These are phyloP conservation scores for Ateles fusciceps DNA, from an alignment of 2,797 vertebrate species.

Conservation along the genomic window DNA sequence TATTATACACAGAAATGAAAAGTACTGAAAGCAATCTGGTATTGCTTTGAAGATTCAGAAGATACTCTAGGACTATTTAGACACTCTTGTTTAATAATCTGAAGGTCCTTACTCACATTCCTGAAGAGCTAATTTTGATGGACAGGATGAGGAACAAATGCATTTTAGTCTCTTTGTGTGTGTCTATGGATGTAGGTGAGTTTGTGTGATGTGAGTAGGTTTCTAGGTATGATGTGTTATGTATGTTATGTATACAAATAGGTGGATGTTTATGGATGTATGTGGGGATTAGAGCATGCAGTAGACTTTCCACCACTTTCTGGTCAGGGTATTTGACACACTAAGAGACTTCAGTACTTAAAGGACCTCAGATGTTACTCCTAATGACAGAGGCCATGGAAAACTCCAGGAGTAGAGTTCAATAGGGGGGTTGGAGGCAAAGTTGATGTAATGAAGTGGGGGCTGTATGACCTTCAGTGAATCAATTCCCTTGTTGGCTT, in stretches of 20 bases:
- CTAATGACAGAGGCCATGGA: background rate
- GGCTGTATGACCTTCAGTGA: background rate
- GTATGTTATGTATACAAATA: background rate
- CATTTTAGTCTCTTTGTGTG: background rate
- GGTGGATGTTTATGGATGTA: background rate
- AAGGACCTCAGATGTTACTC: background rate
- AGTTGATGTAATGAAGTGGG: background rate
- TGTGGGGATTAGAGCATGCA: background rate
- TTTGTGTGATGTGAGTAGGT: background rate
- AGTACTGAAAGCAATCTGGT: background rate
- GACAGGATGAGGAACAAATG: background rate
- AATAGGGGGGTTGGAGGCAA: no score
- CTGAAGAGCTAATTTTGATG: background rate
- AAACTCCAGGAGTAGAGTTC: background rate
- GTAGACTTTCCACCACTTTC: background rate
- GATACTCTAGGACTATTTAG: background rate
- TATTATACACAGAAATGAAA: slow-evolving; percentile 4
- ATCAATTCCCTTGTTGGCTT: background rate
- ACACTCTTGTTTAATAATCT: background rate
- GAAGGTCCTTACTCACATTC: background rate
- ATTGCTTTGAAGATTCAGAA: slow-evolving; percentile 23
- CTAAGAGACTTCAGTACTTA: background rate
- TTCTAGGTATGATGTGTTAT: background rate
- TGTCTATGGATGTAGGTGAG: background rate
- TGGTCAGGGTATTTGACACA: background rate